These are phyloP conservation scores for Sciurus niger DNA, from an alignment of 2,113 vertebrate genomes.

Conservation along the genomic window DNA sequence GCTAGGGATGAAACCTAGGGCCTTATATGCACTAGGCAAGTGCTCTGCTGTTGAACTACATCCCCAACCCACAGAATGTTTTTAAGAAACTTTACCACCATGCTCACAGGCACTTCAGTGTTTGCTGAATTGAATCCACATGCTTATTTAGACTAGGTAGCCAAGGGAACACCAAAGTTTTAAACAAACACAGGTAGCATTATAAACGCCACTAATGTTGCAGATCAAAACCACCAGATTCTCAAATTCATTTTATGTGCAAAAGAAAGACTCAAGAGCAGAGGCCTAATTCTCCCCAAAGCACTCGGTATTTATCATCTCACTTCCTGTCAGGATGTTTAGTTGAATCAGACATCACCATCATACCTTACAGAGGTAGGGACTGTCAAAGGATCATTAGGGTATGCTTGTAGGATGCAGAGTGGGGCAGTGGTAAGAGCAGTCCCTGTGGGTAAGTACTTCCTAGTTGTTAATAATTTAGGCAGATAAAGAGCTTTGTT, in stretches of 20 bases:
- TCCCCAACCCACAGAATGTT: not conserved
- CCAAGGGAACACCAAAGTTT: not conserved
- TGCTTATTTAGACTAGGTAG: not conserved
- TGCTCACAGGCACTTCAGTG: not conserved
- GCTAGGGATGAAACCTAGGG: too few species aligned
- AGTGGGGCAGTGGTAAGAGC: not conserved
- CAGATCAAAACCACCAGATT: not conserved
- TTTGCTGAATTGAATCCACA: not conserved
- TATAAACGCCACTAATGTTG: not conserved
- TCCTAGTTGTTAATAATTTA: constrained; percentile 6
- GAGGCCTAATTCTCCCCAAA: not conserved
- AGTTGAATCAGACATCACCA: not conserved
- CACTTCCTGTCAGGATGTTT: not conserved
- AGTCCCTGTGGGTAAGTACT: not conserved
- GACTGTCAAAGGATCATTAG: too few species aligned
- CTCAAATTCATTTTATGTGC: not conserved
- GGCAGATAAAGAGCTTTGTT: not conserved
- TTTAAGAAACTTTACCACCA: not conserved
- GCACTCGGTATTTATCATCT: not conserved
- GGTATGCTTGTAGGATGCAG: not conserved
- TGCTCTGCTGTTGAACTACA: not conserved
- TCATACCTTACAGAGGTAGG: not conserved
- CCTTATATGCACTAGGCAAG: too few species aligned
- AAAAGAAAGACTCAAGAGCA: not conserved
- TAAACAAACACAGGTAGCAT: not conserved